Evolutionary conservation across 1,140 invertebrate genomes (phyloP).

Genomic region (Polypedilum vanderplanki): DNA sequence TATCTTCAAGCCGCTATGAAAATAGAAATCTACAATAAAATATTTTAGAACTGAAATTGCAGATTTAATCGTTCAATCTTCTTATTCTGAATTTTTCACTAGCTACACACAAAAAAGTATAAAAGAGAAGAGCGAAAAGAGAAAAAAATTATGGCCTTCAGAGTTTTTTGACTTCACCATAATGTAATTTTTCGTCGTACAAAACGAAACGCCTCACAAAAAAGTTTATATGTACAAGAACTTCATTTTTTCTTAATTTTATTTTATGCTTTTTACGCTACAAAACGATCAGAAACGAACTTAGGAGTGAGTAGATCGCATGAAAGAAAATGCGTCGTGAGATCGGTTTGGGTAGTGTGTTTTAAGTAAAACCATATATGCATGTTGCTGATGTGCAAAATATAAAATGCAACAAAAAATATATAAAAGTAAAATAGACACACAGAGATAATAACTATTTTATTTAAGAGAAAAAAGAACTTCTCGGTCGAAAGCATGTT

Average conservation of each 20-base stretch:
- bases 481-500: conserved; percentile 16
- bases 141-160: conserved; percentile 23
- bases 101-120: not conserved
- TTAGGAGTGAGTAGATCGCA: not conserved
- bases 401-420: conserved; percentile 4
- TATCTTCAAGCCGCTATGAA: too few relatives aligned
- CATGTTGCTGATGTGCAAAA: conserved; percentile 8
- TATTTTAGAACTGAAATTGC: too few relatives aligned
- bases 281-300: not conserved
- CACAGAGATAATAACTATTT: not conserved
- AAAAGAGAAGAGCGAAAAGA: conserved; percentile 4
- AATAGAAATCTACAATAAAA: too few relatives aligned
- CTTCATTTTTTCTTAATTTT: conserved; percentile 24
- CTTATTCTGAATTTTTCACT: not conserved
- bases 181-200: conserved; percentile 20
- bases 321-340: too few relatives aligned
- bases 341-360: too few relatives aligned
- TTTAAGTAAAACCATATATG: not conserved
- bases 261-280: conserved; percentile 21
- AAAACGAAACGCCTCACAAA: conserved; percentile 20
- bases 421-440: too few relatives aligned
- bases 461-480: not conserved
- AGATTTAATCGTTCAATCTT: not conserved
- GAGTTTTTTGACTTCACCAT: conserved; percentile 26
- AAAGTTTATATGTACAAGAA: conserved; percentile 28